Percentiles rank a stretch among this genome's conserved stretches.
phyloP scores from a whole-genome alignment of 2,797 vertebrate species.

The Periparus ater region DNA sequence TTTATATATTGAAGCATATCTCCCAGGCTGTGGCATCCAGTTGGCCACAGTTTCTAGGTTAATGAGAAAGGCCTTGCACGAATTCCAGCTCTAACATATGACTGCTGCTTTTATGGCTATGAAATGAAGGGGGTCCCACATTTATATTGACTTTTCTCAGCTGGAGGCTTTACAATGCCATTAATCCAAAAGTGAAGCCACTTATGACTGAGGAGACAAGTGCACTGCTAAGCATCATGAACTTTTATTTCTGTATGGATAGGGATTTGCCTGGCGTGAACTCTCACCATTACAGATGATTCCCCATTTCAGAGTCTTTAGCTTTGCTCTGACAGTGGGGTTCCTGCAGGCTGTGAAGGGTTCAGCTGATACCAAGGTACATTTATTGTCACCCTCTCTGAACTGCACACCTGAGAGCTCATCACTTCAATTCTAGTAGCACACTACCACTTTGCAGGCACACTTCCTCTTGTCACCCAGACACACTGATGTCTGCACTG shows the following conservation, averaged over 20 bases:
- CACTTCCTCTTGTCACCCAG: not conserved
- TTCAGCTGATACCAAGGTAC: accelerated
- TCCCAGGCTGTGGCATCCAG: not conserved
- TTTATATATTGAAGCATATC: not conserved
- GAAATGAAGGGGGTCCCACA: not conserved
- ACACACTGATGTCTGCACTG: not conserved
- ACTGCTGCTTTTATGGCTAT: not conserved
- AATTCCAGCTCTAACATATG: not conserved
- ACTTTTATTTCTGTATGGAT: not conserved
- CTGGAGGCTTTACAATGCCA: not conserved
- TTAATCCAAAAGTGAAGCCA: not conserved
- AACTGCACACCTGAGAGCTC: not conserved
- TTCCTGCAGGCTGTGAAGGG: not conserved
- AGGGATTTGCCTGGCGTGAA: not conserved
- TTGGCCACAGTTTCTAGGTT: constrained; percentile 3
- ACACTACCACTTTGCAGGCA: not conserved
- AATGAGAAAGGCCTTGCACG: not conserved
- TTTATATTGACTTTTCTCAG: not conserved
- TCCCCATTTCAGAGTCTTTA: not conserved
- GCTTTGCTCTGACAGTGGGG: not conserved
- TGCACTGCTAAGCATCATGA: not conserved
- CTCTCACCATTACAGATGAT: not conserved
- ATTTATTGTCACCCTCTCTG: accelerated
- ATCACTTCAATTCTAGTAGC: not conserved
- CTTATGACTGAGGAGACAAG: not conserved